phyloP scores from a whole-genome alignment of 2,797 vertebrate species.

The Podargus strigoides region DNA sequence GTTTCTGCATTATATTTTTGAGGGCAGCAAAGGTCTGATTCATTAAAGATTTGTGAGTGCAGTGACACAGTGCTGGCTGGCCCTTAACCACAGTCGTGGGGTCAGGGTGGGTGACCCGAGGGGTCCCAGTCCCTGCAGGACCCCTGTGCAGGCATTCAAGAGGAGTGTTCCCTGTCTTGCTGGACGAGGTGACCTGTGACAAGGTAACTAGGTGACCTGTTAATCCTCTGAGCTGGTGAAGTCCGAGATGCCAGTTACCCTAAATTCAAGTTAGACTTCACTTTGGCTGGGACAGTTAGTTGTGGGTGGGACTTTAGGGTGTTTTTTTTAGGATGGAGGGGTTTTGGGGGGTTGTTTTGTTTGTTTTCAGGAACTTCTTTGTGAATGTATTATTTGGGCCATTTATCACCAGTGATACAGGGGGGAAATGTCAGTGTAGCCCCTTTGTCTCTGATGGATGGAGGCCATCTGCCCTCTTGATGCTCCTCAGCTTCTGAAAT shows the following conservation, averaged over 20 bases:
- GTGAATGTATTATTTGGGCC: neutral
- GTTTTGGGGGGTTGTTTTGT: no score
- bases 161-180: neutral
- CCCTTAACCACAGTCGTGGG: neutral
- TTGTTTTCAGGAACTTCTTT: neutral
- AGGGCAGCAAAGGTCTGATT: neutral
- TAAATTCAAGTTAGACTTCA: neutral
- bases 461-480: neutral
- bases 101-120: neutral
- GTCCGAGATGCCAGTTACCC: neutral
- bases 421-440: neutral
- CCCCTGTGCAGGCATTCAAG: neutral
- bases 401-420: neutral
- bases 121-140: neutral
- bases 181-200: no score
- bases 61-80: neutral
- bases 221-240: neutral
- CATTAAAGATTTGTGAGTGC: neutral
- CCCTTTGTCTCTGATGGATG: neutral
- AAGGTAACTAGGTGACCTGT: no score
- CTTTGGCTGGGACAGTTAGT: neutral
- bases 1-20: neutral
- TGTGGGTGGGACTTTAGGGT: neutral
- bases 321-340: neutral
- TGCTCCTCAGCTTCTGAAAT: neutral